A percentile compares a stretch with the other conserved stretches of the same genome.
These are phyloP conservation scores for Todiramphus saurophagus DNA, from an alignment of 2,113 vertebrate species.

Conservation along the genomic window DNA sequence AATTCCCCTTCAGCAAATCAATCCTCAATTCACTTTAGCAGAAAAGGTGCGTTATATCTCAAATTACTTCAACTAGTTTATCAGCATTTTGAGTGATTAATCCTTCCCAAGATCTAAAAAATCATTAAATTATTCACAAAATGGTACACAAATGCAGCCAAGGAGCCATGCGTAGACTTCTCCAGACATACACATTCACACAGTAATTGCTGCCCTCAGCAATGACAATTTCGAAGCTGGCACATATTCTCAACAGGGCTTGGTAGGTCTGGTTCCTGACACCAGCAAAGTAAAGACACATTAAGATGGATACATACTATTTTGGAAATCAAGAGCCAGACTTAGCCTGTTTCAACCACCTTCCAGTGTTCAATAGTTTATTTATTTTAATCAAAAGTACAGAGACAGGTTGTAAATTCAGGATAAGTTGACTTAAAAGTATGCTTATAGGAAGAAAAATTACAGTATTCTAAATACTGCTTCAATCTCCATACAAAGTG, in stretches of 20 bases:
- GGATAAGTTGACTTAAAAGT: neutral
- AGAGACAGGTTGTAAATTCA: neutral
- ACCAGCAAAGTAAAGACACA: neutral
- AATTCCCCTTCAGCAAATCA: neutral
- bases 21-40: neutral
- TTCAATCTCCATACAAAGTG: neutral
- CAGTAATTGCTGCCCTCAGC: neutral
- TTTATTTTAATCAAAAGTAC: neutral
- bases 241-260: neutral
- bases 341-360: neutral
- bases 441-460: neutral
- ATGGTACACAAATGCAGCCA: neutral
- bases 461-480: neutral
- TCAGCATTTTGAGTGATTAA: neutral
- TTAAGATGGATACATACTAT: neutral
- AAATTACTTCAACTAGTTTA: neutral
- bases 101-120: neutral
- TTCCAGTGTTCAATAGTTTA: neutral
- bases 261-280: neutral
- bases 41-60: neutral
- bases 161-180: neutral
- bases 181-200: rapidly evolving
- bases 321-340: neutral
- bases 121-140: neutral
- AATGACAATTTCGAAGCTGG: neutral